Percentiles rank a stretch among this genome's conserved stretches.
Evolutionary conservation across 2,888 invertebrate species (phyloP).

Genomic region (Abscondita cerata): DNA sequence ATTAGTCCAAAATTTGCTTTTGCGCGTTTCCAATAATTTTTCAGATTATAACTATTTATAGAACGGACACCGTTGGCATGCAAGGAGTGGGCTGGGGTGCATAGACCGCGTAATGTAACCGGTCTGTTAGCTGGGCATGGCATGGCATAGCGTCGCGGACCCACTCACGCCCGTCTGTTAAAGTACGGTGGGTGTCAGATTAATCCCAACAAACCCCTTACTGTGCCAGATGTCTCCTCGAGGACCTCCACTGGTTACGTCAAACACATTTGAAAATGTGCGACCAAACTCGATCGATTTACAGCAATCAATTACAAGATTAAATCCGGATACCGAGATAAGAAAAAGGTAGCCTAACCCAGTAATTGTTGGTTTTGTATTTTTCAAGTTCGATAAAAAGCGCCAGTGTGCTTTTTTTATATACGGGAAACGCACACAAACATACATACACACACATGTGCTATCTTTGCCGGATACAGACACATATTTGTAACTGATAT

Average conservation of each 20-base stretch:
- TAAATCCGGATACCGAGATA: not conserved
- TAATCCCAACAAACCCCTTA: slow-evolving; percentile 36
- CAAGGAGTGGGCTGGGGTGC: slow-evolving; percentile 36
- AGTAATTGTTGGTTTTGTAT: not conserved
- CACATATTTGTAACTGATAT: slow-evolving; percentile 45
- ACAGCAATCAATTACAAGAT: not conserved
- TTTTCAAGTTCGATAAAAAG: slow-evolving; percentile 15
- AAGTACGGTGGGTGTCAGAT: slow-evolving; percentile 38
- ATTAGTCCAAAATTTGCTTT: slow-evolving; percentile 23
- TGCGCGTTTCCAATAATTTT: slow-evolving; percentile 30
- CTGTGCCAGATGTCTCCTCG: slow-evolving; percentile 39
- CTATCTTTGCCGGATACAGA: slow-evolving; percentile 45
- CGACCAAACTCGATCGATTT: not conserved
- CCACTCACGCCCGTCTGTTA: slow-evolving; percentile 39
- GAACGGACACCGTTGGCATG: slow-evolving; percentile 35
- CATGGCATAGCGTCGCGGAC: slow-evolving; percentile 21
- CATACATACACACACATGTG: slow-evolving; percentile 36
- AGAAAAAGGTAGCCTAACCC: not conserved
- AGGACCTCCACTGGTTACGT: slow-evolving; percentile 35
- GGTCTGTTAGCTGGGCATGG: slow-evolving; percentile 34
- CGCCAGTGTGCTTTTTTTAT: slow-evolving; percentile 10
- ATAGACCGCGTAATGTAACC: slow-evolving; percentile 44
- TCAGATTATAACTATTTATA: slow-evolving; percentile 33
- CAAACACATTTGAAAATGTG: slow-evolving; percentile 7
- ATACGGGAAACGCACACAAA: slow-evolving; percentile 29